Base-by-base conservation (phyloP, 2,113 vertebrate species). In the Otolemur garnettii region DNA sequence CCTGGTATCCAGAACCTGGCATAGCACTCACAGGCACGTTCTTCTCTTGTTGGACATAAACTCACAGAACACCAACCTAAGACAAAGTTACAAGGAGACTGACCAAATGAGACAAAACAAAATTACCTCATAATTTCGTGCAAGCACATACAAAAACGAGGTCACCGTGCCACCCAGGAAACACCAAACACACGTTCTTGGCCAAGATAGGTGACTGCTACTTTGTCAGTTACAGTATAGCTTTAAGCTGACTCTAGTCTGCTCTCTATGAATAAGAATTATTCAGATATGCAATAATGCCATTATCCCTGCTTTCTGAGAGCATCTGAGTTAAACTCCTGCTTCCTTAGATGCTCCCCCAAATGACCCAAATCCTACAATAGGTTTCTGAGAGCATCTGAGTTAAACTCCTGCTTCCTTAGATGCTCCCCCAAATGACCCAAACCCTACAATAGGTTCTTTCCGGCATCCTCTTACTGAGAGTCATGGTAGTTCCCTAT, bases 1-100 rank as follows among this genome's bases (percentile, higher is more conserved):
- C 68, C 68, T 75, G 59, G 9, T 71, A 91, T 21, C 59, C 17
- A 74, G 62, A 78, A 93, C 55, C n/a, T 26, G 1, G 22, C 62
- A 9, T 53, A 42, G 24, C 7, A 24, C 81, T 62, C 66, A 66
- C 59, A 89, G 72, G 42, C 30, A 85, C 35, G 17, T 66, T 89
- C 71, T 66, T 91, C 64, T 66, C 28, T 60, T 94, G 45, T 66
- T 90, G 35, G 28, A 94, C 69, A 78, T 68, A 94, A 88, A 93
- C 35, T 45, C 62, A 92, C 59, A 62, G 26, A 79, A 66, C 33
- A 82, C 7, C 60, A 96, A 62, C 26, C 35, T 84, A 82, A 96
- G 57, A 64, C 10, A 55, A 85, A 62, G 33, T 45, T 38, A 79
- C 53, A 28, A 19, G 35, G 75, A 79, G 82, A 71, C 55, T 89